These are phyloP conservation scores for Oligia strigilis DNA, from an alignment of 2,888 invertebrate genomes.

Conservation along the genomic window DNA sequence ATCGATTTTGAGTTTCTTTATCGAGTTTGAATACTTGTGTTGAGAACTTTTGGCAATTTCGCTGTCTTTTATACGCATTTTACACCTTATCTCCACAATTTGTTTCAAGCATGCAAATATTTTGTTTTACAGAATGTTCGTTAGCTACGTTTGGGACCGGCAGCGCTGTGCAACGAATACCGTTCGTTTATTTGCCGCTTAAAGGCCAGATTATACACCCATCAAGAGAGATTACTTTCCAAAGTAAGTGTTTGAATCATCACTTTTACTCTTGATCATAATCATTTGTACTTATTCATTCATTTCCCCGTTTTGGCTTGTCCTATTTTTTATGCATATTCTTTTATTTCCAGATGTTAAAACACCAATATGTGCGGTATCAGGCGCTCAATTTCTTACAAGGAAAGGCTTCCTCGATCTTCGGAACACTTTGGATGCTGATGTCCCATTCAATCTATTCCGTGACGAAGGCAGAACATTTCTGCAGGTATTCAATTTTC, in stretches of 20 bases:
- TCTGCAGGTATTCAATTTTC: slow-evolving; percentile 91
- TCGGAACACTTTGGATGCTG: slow-evolving; percentile 93
- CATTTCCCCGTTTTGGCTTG: neutral
- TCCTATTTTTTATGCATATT: neutral
- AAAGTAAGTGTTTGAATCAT: slow-evolving; percentile 87
- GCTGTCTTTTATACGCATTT: slow-evolving; percentile 16
- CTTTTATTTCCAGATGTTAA: slow-evolving; percentile 91
- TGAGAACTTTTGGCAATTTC: slow-evolving; percentile 18
- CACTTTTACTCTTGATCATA: neutral
- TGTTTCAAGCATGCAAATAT: slow-evolving; percentile 34
- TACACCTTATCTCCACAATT: slow-evolving; percentile 34
- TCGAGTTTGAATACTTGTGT: slow-evolving; percentile 42
- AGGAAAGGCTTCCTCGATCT: slow-evolving; percentile 95
- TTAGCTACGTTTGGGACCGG: slow-evolving; percentile 95
- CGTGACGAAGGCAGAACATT: slow-evolving; percentile 95
- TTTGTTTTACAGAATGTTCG: slow-evolving; percentile 92
- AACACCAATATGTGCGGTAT: slow-evolving; percentile 96
- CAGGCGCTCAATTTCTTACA: slow-evolving; percentile 95
- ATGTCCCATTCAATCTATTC: slow-evolving; percentile 95
- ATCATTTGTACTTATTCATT: neutral
- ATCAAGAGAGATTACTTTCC: slow-evolving; percentile 95
- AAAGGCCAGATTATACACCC: slow-evolving; percentile 97
- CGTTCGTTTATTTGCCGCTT: slow-evolving; percentile 95
- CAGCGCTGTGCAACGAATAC: slow-evolving; percentile 93
- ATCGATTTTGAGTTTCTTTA: slow-evolving; percentile 14